phyloP scores from a whole-genome alignment of 2,797 vertebrate genomes.

The Phylloscopus collybita region DNA sequence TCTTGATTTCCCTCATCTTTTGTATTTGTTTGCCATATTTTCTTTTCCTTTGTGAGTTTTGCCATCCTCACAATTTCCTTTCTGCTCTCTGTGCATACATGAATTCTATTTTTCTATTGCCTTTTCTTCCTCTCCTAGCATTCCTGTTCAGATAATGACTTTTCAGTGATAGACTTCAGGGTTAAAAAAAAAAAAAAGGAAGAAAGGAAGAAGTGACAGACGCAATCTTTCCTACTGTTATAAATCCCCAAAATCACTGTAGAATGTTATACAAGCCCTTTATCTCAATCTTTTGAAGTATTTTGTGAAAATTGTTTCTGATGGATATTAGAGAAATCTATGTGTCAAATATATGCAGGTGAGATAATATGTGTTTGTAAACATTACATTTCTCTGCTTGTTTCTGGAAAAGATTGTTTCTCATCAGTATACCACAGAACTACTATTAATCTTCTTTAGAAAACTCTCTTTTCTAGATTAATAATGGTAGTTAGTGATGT shows the following conservation, averaged over 20 bases:
- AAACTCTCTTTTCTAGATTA: neutral
- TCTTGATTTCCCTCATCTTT: slow-evolving; percentile 35
- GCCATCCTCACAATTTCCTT: neutral
- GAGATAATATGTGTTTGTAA: neutral
- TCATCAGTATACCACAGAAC: neutral
- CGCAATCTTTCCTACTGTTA: neutral
- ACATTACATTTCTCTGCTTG: neutral
- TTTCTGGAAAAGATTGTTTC: neutral
- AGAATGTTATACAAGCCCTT: neutral
- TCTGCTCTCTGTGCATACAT: neutral
- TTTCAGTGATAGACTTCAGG: neutral
- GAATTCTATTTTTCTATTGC: neutral
- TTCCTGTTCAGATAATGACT: neutral
- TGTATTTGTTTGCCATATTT: neutral
- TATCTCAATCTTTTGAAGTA: neutral
- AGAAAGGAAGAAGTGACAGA: neutral
- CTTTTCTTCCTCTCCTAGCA: neutral
- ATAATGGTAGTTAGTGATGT: neutral
- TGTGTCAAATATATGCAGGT: neutral
- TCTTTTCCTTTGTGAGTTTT: neutral
- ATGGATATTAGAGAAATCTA: neutral
- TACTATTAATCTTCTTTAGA: neutral
- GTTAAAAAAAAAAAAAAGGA: neutral
- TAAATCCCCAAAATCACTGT: neutral
- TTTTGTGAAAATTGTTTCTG: neutral